Base-by-base conservation (phyloP, 2,113 vertebrate genomes). In the Cepphus grylle region DNA sequence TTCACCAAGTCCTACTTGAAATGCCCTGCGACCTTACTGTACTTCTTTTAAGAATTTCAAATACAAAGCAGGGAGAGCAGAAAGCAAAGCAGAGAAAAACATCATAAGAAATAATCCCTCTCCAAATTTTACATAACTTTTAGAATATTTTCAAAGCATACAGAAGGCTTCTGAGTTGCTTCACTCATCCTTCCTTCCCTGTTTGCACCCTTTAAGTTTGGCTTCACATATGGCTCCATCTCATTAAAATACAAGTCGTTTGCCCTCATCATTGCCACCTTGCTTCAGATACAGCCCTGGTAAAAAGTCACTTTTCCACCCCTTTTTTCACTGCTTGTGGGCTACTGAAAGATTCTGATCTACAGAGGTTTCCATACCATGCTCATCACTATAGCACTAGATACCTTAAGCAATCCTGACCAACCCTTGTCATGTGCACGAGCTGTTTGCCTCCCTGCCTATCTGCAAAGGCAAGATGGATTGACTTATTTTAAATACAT, bases 371-470 rank as follows among this genome's bases (percentile, higher is more conserved):
- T 15, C 34, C n/a, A 49, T 36, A 36, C 62, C 47, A 38, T 50
- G 32, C 18, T 62, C 71, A 71, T 56, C 27, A 36, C 56, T 86
- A 11, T 2, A 74, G 56, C 21, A 67, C 27, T 76, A 67, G n/a
- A 34, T 52, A 84, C 34, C 58, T 83, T 47, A 49, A 84, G 63
- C 40, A 81, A 25, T n/a, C 23, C 18, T 12, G 38, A 69, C 29
- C 42, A 80, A 83, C 25, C 38, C 32, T n/a, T 40, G 73, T 15
- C 40, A 43, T 2, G 8, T 27, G 70, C 34, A 65, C 0, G 0
- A 32, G 34, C n/a, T 45, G 45, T 63, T 81, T 86, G 69, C 40
- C 45, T 78, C 52, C 42, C 59, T 74, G 38, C 22, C 61, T 18
- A 70, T 8, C 32, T 74, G 40, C 55, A 81, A 73, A 81, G 26